phyloP scores from a whole-genome alignment of 2,113 vertebrate genomes.

The Tretioscincus oriximinensis region DNA sequence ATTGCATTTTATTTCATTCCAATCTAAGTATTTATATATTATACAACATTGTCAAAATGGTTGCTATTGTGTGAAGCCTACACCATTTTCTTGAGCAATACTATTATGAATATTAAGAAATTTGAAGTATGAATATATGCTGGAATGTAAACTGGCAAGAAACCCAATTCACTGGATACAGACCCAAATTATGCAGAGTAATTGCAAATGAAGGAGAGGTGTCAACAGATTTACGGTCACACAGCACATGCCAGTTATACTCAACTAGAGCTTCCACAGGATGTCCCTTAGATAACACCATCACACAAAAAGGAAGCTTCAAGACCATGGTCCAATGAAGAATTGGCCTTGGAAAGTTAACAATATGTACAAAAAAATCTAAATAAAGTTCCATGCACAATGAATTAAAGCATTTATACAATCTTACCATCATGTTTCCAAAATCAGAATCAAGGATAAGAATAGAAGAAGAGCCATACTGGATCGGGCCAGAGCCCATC shows the following conservation, averaged over 20 bases:
- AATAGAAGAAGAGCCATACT: too few species aligned
- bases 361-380: slow-evolving; percentile 1
- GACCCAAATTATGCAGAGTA: not conserved
- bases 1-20: not conserved
- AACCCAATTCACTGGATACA: not conserved
- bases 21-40: not conserved
- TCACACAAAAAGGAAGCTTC: not conserved
- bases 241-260: too few species aligned
- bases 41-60: not conserved
- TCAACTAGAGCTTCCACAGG: too few species aligned
- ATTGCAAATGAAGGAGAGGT: not conserved
- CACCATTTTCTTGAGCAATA: not conserved
- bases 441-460: too few species aligned
- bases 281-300: too few species aligned
- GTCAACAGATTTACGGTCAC: too few species aligned
- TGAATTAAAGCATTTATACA: not conserved
- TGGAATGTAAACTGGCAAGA: slow-evolving; percentile 14
- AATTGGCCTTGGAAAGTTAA: not conserved
- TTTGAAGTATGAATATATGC: not conserved
- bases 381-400: not conserved
- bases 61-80: not conserved
- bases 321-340: not conserved
- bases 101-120: not conserved
- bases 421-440: not conserved
- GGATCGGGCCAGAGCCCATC: too few species aligned